These are phyloP conservation scores for Anas platyrhynchos DNA, from an alignment of 2,113 vertebrate species.

Conservation along the genomic window DNA sequence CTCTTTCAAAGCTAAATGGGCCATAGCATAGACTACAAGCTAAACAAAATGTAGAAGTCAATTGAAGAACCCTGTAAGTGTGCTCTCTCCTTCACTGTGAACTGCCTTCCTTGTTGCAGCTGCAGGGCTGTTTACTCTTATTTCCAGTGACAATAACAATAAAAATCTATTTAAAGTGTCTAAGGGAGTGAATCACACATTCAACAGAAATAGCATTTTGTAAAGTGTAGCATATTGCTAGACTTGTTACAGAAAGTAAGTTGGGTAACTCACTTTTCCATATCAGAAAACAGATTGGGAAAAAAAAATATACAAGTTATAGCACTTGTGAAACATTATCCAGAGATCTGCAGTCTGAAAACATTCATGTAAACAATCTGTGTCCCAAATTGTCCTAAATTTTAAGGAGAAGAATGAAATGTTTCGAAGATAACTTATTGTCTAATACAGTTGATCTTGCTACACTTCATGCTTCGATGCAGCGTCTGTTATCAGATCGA, in stretches of 20 bases:
- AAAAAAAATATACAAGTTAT: not conserved
- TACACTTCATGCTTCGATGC: not conserved
- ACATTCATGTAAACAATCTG: not conserved
- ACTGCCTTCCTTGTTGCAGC: not conserved
- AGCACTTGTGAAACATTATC: not conserved
- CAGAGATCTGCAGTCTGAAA: not conserved
- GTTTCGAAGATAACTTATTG: not conserved
- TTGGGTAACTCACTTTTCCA: not conserved
- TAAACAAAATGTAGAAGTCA: not conserved
- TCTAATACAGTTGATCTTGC: not conserved
- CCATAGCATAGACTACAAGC: not conserved
- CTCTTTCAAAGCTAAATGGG: constrained; percentile 16
- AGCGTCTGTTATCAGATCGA: not conserved
- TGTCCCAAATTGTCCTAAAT: not conserved
- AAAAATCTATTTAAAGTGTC: not conserved
- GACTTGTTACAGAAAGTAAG: not conserved
- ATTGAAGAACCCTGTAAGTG: not conserved
- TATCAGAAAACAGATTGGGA: not conserved
- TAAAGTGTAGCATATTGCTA: not conserved
- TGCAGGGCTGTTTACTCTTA: not conserved
- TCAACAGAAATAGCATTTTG: not conserved
- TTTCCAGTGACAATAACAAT: not conserved
- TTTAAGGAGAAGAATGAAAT: not conserved
- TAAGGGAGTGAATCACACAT: not conserved
- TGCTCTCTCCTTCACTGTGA: not conserved